Evolutionary conservation across 2,888 invertebrate genomes (phyloP).

Genomic region (Synergus japonicus): DNA sequence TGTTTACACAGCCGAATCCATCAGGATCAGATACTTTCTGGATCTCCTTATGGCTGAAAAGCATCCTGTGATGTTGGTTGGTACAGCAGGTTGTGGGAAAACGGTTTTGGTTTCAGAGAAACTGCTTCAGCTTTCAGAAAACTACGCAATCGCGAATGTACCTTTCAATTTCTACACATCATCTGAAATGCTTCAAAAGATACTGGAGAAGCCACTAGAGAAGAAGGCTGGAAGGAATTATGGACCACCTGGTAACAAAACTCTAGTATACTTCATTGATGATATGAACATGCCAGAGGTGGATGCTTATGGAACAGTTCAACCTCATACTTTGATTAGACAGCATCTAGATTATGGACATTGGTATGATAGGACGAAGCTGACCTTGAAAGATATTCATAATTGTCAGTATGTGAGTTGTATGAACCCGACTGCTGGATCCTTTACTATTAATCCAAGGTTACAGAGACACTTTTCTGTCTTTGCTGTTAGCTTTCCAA

Average conservation of each 20-base stretch:
- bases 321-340: constrained; percentile 96
- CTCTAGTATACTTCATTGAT: constrained; percentile 95
- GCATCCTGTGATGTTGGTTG: constrained; percentile 96
- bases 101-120: constrained; percentile 86
- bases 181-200: constrained; percentile 95
- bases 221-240: constrained; percentile 96
- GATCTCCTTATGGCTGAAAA: constrained; percentile 92
- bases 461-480: constrained; percentile 94
- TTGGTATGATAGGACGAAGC: constrained; percentile 94
- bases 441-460: constrained; percentile 96
- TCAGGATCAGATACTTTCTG: constrained; percentile 91
- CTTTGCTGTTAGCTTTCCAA: constrained; percentile 91
- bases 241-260: constrained; percentile 96
- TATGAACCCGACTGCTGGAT: constrained; percentile 99
- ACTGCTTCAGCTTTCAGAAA: constrained; percentile 85
- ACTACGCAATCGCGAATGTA: constrained; percentile 92
- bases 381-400: constrained; percentile 95
- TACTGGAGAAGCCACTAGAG: constrained; percentile 95
- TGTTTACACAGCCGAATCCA: constrained; percentile 96
- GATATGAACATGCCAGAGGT: constrained; percentile 99
- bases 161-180: constrained; percentile 98
- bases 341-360: constrained; percentile 98
- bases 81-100: constrained; percentile 95
- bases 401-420: constrained; percentile 98
- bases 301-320: constrained; percentile 94